Percentiles rank a stretch among this genome's conserved stretches.
phyloP scores from a whole-genome alignment of 2,113 vertebrate species.

The Smithornis capensis region DNA sequence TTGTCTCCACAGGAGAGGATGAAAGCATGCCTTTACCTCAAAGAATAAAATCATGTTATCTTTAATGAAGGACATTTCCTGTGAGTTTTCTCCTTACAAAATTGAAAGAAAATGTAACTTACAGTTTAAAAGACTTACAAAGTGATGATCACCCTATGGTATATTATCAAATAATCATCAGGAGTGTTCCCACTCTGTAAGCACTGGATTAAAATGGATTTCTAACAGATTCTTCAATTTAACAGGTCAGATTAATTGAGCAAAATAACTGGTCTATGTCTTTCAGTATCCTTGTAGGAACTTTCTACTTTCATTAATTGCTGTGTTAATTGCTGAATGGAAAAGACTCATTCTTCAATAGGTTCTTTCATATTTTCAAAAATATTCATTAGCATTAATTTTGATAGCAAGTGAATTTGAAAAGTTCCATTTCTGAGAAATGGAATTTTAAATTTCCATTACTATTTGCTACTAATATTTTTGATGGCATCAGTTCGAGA shows the following conservation, averaged over 20 bases:
- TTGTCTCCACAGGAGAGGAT: background rate
- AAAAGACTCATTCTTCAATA: background rate
- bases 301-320: background rate
- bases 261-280: background rate
- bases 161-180: background rate
- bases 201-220: background rate
- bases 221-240: background rate
- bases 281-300: background rate
- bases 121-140: background rate
- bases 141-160: background rate
- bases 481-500: background rate
- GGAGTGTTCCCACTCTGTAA: background rate
- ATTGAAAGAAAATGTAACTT: background rate
- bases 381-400: slow-evolving; percentile 7
- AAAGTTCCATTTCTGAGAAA: background rate
- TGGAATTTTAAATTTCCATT: background rate
- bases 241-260: slow-evolving; percentile 1
- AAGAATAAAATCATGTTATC: background rate
- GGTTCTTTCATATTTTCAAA: background rate
- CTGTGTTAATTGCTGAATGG: background rate
- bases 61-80: background rate
- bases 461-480: background rate
- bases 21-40: background rate
- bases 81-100: background rate
- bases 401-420: background rate